Evolutionary conservation across 2,113 vertebrate species (phyloP).

Genomic region (Lophotis ruficrista): DNA sequence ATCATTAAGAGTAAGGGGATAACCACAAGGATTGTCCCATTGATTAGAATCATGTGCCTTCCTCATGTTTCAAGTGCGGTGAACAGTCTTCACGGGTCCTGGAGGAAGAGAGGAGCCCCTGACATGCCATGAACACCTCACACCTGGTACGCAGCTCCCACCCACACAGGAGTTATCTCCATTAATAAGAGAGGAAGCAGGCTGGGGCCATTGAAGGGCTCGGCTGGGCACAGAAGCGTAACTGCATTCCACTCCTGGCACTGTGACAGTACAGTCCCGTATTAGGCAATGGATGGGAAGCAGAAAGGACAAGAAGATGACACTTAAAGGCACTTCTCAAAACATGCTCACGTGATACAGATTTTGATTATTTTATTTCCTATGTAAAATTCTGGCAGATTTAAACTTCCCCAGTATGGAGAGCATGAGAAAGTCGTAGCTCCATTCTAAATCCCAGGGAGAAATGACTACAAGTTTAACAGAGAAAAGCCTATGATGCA

Average conservation of each 20-base stretch:
- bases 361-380: not conserved
- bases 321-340: not conserved
- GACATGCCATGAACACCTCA: not conserved
- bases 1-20: not conserved
- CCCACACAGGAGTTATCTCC: not conserved
- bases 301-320: not conserved
- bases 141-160: not conserved
- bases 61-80: not conserved
- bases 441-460: not conserved
- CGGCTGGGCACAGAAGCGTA: not conserved
- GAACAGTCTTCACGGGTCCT: not conserved
- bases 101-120: not conserved
- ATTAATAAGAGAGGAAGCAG: not conserved
- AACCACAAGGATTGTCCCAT: not conserved
- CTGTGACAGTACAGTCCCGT: not conserved
- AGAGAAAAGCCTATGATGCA: not conserved
- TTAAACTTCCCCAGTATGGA: not conserved
- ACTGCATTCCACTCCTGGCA: not conserved
- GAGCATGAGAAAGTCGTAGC: not conserved
- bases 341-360: not conserved
- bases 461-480: not conserved
- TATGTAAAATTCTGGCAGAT: not conserved
- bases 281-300: not conserved
- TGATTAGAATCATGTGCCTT: not conserved
- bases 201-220: not conserved